A percentile compares a stretch with the other conserved stretches of the same genome.
Conservation (phyloP, 2,113 vertebrate species). For the Hiodon alosoides region DNA sequence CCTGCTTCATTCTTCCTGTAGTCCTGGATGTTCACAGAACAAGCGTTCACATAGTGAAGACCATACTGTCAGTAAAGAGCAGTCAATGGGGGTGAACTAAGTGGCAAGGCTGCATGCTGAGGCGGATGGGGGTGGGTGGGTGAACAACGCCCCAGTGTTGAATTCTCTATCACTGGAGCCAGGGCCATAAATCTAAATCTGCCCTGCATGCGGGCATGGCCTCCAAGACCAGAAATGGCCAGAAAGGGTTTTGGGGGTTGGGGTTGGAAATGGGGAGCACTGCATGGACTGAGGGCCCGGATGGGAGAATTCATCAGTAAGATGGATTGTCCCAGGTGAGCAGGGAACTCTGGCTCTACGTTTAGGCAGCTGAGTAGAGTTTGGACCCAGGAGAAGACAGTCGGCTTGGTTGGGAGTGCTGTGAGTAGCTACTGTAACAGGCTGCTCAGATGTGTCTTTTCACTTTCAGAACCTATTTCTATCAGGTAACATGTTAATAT, state of each 20-base stretch:
- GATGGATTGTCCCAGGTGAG: not conserved
- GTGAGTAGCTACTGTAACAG: no score
- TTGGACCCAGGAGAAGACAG: not conserved
- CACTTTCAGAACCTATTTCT: no score
- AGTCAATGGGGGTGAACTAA: no score
- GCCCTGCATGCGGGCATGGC: not conserved
- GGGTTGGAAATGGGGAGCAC: not conserved
- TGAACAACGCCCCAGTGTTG: not conserved
- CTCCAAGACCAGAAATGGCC: not conserved
- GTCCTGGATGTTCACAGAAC: not conserved
- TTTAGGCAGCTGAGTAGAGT: not conserved
- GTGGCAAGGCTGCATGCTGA: no score
- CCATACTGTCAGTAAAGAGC: not conserved
- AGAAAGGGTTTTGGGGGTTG: not conserved
- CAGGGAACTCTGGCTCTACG: not conserved
- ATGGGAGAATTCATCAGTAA: not conserved
- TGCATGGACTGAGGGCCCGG: not conserved
- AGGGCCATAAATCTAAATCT: conserved; percentile 12
- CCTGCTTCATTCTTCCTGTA: not conserved
- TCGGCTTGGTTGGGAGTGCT: not conserved
- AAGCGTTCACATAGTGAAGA: not conserved
- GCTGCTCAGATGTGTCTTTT: no score
- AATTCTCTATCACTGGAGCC: conserved; percentile 6
- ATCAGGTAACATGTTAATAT: no score
- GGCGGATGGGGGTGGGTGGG: not conserved